A percentile compares a stretch with the other conserved stretches of the same genome.
Evolutionary conservation across 1,140 invertebrate species (phyloP).

Genomic region (Telenomus remus): DNA sequence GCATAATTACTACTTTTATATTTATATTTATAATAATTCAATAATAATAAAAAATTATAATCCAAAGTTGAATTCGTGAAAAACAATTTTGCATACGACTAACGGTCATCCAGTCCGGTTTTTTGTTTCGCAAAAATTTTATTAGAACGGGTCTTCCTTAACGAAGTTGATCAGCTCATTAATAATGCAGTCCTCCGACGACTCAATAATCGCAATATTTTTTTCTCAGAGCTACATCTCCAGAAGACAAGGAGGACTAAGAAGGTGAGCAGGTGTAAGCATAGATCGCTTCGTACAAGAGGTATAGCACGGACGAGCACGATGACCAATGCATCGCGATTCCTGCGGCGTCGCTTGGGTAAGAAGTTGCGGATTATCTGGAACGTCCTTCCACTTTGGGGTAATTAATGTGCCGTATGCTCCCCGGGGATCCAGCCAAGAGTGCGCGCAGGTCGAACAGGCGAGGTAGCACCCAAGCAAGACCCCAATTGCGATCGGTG

Average conservation of each 20-base stretch:
- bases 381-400: constrained; percentile 56
- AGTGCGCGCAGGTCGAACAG: constrained; percentile 37
- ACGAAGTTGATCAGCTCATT: background rate
- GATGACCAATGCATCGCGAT: constrained; percentile 45
- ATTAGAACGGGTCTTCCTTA: background rate
- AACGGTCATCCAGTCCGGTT: background rate
- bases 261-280: constrained; percentile 38
- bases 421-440: constrained; percentile 46
- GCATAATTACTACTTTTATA: no score
- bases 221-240: constrained; percentile 10
- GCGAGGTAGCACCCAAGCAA: constrained; percentile 47
- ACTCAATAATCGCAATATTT: constrained; percentile 41
- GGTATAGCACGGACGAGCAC: constrained; percentile 40
- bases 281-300: constrained; percentile 37
- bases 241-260: constrained; percentile 25
- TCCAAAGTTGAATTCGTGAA: no score
- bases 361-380: constrained; percentile 68
- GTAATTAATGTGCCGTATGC: constrained; percentile 68
- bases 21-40: no score
- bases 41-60: no score
- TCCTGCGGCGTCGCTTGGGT: constrained; percentile 43
- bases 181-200: constrained; percentile 11
- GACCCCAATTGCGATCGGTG: constrained; percentile 53
- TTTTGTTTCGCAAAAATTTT: background rate
- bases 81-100: no score